Base-by-base conservation (phyloP, 2,113 vertebrate species). In the Mirounga angustirostris region DNA sequence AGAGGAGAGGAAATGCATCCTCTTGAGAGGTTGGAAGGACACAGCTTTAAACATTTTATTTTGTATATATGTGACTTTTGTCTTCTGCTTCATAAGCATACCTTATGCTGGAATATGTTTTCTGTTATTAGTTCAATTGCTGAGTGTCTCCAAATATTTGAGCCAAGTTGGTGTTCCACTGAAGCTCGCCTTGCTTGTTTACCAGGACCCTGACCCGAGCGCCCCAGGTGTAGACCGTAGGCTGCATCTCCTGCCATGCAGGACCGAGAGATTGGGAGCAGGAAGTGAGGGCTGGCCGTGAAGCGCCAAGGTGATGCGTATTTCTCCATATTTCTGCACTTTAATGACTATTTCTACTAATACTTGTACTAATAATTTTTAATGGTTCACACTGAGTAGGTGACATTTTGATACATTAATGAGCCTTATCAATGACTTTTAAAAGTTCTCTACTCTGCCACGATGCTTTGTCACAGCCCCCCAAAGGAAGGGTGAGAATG, bases 391-490 rank as follows among this genome's bases (percentile, higher is more conserved):
- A 71, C 14, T 36, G 92, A 95, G 50, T 67, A 71, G 76, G 84
- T 98, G 98, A 92, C 95, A 97, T 97, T 97, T 97, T 88, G 97
- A 85, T 97, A 95, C 97, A 87, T 93, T 94, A 94, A 97, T 79
- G 91, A 94, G 36, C 54, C 4, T 67, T 58, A 91, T 86, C 69
- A 11, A 3, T 96, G 92, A 95, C 97, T 90, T 97, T 21, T 92
- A 93, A 73, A 96, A 76, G 15, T 91, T 97, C 14, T 81, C 71
- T 28, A 30, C 2, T 28, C 21, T 86, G 81, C 76, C 7, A 0
- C 10, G 26, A 8, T 54, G 11, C 54, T 93, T 83, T 63, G 56
- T 87, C 58, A 1, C 22, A 28, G 12, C 0, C 0, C 8, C n/a
- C 4, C 28, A 1, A 56, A 83, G 43, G 3, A 2, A 5, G 43